phyloP scores from a whole-genome alignment of 2,113 vertebrate species.

The Paradoxurus hermaphroditus region DNA sequence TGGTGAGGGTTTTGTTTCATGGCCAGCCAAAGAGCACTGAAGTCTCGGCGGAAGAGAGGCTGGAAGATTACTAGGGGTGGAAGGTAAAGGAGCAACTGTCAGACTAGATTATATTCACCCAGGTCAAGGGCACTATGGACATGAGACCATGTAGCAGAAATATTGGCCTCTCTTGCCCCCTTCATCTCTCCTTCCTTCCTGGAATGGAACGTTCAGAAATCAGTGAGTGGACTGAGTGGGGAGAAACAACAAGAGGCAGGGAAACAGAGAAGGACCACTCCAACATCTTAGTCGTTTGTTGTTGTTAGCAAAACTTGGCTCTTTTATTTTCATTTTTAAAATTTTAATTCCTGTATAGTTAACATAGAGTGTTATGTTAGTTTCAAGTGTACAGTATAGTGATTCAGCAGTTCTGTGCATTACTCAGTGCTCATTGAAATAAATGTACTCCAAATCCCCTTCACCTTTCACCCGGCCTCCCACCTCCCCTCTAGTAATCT shows the following conservation, averaged over 20 bases:
- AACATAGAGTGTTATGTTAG: too few relatives aligned
- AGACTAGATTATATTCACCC: background rate
- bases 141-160: background rate
- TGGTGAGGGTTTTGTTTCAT: background rate
- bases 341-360: too few relatives aligned
- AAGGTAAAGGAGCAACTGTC: background rate
- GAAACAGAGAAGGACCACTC: background rate
- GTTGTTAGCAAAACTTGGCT: too few relatives aligned
- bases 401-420: too few relatives aligned
- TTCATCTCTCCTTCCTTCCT: background rate
- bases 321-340: too few relatives aligned
- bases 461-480: too few relatives aligned
- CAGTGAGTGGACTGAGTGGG: background rate
- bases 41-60: background rate
- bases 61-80: background rate
- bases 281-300: too few relatives aligned
- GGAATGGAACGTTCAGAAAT: background rate
- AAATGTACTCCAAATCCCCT: too few relatives aligned
- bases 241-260: background rate
- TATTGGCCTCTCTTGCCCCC: background rate
- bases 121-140: background rate
- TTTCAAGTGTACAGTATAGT: too few relatives aligned
- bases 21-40: background rate
- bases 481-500: too few relatives aligned
- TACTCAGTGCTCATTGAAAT: too few relatives aligned